Base-by-base conservation (phyloP, 2,797 vertebrate genomes). In the Thripadectes ignobilis region DNA sequence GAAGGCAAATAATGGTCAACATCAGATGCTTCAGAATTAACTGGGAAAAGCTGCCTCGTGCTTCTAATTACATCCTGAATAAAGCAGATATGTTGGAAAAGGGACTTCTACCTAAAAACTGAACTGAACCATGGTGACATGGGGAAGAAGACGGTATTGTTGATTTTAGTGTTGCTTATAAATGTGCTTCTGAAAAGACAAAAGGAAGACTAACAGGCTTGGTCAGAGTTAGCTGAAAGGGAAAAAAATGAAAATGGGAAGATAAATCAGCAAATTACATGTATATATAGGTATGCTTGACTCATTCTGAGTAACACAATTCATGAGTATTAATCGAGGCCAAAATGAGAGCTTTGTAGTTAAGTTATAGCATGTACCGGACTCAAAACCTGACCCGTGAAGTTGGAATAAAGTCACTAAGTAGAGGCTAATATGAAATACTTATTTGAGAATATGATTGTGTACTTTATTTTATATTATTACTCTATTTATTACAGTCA, bases 401-500 rank as follows among this genome's bases (percentile, higher is more conserved):
- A 36, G 2, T 6, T 91, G 34, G 36, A 15, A 17, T 73, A 43
- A n/a, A 8, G 43, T 82, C 74, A 58, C 7, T 57, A 67, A 85
- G 36, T 17, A 75, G 22, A 2, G 23, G 7, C 36, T 73, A 71
- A 41, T 46, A 34, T 34, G 48, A 88, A 83, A 77, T 75, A 79
- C 30, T 48, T 59, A 75, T 77, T 93, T 86, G 30, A 76, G 39
- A 88, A 45, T 88, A 81, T 88, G 89, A 39, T 13, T 80, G 3
- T 85, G 11, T 79, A 26, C 92, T 89, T 52, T 58, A 3, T 93
- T 93, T 95, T 15, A 4, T 59, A 38, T 80, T 86, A 89, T 79
- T 92, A 45, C 61, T 95, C 14, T 76, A n/a, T 91, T 95, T 24
- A 4, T 79, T 90, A 67, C 21, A 95, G 77, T 92, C 93, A 96